These are phyloP conservation scores for Stictonetta naevosa DNA, from an alignment of 2,113 vertebrate genomes.

Conservation along the genomic window DNA sequence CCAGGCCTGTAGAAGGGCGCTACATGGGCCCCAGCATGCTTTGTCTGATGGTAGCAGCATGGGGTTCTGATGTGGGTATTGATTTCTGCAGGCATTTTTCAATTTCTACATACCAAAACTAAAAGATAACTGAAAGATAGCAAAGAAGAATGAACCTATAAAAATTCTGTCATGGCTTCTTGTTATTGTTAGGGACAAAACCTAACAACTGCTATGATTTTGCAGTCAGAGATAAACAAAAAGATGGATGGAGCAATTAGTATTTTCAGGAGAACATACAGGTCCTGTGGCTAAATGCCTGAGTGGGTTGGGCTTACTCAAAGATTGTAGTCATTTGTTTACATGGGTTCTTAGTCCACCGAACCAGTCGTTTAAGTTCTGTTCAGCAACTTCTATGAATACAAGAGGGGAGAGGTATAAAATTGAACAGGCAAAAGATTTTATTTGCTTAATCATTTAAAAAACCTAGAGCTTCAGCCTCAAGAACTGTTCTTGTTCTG, in stretches of 20 bases:
- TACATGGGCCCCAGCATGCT: not conserved
- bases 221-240: not conserved
- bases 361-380: not conserved
- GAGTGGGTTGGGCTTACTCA: not conserved
- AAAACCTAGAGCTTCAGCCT: not conserved
- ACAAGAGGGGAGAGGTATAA: not conserved
- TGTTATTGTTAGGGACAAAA: not conserved
- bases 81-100: not conserved
- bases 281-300: not conserved
- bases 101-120: not conserved
- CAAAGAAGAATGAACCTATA: not conserved
- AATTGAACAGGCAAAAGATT: not conserved
- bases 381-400: not conserved
- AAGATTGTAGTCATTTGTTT: not conserved
- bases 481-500: not conserved
- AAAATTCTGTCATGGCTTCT: accelerated
- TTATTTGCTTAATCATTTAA: not conserved
- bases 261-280: not conserved
- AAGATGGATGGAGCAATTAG: not conserved
- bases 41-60: not conserved
- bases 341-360: not conserved
- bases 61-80: not conserved
- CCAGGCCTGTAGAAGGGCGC: accelerated
- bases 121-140: not conserved
- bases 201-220: not conserved